Percentiles rank a stretch among this genome's conserved stretches.
Conservation (phyloP, 2,888 invertebrate genomes). For the Lithodes maja region DNA sequence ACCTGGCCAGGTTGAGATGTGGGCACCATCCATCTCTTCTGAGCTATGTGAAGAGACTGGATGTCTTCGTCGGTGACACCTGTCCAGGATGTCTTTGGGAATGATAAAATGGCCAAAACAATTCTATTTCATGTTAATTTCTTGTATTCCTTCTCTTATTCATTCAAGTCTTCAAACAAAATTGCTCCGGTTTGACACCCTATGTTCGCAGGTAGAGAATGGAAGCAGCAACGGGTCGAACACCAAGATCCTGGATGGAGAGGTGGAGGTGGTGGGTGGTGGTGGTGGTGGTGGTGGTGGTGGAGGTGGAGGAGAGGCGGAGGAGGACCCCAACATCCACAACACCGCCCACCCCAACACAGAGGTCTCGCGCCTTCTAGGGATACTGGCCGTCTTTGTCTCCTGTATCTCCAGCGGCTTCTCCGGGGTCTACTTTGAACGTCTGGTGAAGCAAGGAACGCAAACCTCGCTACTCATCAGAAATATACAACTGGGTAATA, state of each 20-base stretch:
- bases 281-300: neutral
- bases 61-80: too few relatives aligned
- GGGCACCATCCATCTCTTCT: too few relatives aligned
- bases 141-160: too few relatives aligned
- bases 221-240: too few relatives aligned
- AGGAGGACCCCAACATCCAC: conserved; percentile 8
- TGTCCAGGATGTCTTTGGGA: too few relatives aligned
- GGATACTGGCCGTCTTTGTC: conserved; percentile 76
- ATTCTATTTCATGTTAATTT: too few relatives aligned
- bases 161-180: too few relatives aligned
- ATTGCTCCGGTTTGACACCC: too few relatives aligned
- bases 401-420: conserved; percentile 78
- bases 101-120: too few relatives aligned
- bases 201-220: too few relatives aligned
- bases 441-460: conserved; percentile 76
- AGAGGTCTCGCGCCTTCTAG: conserved; percentile 73
- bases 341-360: conserved; percentile 58
- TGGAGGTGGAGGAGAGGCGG: neutral
- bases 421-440: conserved; percentile 78
- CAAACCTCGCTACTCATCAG: conserved; percentile 76
- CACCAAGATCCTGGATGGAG: neutral
- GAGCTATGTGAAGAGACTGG: too few relatives aligned
- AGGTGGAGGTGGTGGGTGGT: neutral
- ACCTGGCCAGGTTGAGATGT: too few relatives aligned
- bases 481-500: conserved; percentile 76